Conservation (phyloP, 2,888 invertebrate genomes). For the Cheilosia impressa region DNA sequence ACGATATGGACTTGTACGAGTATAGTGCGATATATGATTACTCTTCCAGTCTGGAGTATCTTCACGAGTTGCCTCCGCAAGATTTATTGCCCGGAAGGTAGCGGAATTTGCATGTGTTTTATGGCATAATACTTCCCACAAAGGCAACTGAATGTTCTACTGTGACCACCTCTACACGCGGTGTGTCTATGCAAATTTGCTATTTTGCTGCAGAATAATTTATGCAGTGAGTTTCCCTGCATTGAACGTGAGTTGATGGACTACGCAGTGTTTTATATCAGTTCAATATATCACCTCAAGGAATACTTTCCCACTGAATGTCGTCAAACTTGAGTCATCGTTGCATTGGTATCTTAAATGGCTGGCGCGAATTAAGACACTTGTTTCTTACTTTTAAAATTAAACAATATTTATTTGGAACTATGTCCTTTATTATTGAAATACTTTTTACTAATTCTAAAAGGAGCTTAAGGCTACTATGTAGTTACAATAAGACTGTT, state of each 20-base stretch:
- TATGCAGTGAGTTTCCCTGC: slow-evolving; percentile 41
- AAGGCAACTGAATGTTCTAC: slow-evolving; percentile 38
- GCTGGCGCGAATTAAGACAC: no score
- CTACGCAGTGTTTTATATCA: slow-evolving; percentile 20
- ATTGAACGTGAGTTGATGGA: slow-evolving; percentile 16
- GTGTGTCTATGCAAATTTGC: slow-evolving; percentile 55
- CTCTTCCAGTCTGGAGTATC: slow-evolving; percentile 34
- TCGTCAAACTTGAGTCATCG: slow-evolving; percentile 15
- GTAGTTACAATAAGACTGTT: no score
- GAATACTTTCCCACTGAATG: slow-evolving; percentile 21
- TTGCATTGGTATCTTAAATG: not conserved
- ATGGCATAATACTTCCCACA: slow-evolving; percentile 66
- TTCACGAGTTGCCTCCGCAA: slow-evolving; percentile 37
- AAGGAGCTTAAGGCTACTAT: no score
- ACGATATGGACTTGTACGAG: slow-evolving; percentile 30
- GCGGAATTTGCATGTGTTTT: slow-evolving; percentile 69
- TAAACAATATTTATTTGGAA: no score
- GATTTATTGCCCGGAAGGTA: slow-evolving; percentile 70
- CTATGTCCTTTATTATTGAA: no score
- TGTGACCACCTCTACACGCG: slow-evolving; percentile 21
- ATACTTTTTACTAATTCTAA: no score
- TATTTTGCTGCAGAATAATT: slow-evolving; percentile 43
- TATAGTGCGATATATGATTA: slow-evolving; percentile 12
- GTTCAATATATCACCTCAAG: not conserved
- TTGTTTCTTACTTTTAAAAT: no score